These are phyloP conservation scores for Leptinotarsa peninsularis DNA, from an alignment of 2,888 invertebrate genomes.

Conservation along the genomic window DNA sequence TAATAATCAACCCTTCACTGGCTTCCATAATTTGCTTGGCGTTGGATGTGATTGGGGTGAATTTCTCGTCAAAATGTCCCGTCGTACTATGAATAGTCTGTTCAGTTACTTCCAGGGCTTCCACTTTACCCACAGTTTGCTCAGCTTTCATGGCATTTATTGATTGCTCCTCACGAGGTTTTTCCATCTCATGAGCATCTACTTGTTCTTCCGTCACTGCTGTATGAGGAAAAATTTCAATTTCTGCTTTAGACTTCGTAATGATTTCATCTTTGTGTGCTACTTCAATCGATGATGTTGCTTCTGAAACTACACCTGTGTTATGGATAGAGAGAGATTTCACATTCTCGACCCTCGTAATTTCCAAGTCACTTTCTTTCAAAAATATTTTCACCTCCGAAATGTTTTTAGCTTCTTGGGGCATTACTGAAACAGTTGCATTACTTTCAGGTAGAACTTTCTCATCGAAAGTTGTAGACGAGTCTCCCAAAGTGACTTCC, in stretches of 20 bases:
- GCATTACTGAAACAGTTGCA: slow-evolving; percentile 68
- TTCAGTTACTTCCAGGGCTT: slow-evolving; percentile 71
- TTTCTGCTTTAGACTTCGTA: slow-evolving; percentile 58
- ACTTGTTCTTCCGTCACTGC: slow-evolving; percentile 62
- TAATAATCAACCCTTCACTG: slow-evolving; percentile 67
- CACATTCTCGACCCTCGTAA: slow-evolving; percentile 35
- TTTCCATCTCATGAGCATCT: slow-evolving; percentile 66
- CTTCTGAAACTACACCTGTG: slow-evolving; percentile 47
- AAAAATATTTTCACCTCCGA: slow-evolving; percentile 73
- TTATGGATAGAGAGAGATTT: slow-evolving; percentile 45
- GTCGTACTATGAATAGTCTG: slow-evolving; percentile 67
- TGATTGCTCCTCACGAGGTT: slow-evolving; percentile 49
- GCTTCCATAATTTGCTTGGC: slow-evolving; percentile 65
- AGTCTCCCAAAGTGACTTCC: slow-evolving; percentile 64
- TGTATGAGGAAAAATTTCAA: slow-evolving; percentile 65
- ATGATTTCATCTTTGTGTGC: slow-evolving; percentile 39
- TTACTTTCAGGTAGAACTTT: slow-evolving; percentile 63
- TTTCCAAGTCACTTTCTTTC: slow-evolving; percentile 70
- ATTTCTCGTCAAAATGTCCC: slow-evolving; percentile 66
- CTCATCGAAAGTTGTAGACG: slow-evolving; percentile 60
- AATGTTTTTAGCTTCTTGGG: slow-evolving; percentile 77
- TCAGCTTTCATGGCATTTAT: slow-evolving; percentile 55
- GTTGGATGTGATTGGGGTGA: slow-evolving; percentile 65
- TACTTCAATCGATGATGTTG: slow-evolving; percentile 38
- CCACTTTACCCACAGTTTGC: slow-evolving; percentile 64